phyloP scores from a whole-genome alignment of 1,140 invertebrate species.

The Drosophila repleta region DNA sequence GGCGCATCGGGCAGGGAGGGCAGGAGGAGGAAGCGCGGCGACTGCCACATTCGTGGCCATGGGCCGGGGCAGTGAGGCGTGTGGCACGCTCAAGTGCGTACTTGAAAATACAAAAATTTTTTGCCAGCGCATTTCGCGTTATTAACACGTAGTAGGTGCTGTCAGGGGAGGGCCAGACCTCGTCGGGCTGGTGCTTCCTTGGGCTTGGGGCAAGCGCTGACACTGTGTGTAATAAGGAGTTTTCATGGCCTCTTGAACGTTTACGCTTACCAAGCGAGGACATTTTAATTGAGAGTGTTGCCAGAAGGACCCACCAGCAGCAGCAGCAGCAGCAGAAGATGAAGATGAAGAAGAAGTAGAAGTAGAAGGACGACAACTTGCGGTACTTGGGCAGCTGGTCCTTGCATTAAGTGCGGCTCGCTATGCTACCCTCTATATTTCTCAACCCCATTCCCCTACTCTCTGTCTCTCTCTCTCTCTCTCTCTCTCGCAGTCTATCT shows the following conservation, averaged over 20 bases:
- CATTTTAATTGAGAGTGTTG: slow-evolving; percentile 82
- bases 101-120: slow-evolving; percentile 74
- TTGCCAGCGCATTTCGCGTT: slow-evolving; percentile 78
- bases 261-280: slow-evolving; percentile 81
- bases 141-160: slow-evolving; percentile 79
- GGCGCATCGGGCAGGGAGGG: too few relatives aligned
- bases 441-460: neutral
- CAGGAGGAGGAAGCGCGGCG: neutral
- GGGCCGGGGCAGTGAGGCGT: slow-evolving; percentile 63
- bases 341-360: slow-evolving; percentile 2
- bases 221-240: slow-evolving; percentile 80
- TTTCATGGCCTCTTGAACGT: slow-evolving; percentile 81
- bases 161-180: slow-evolving; percentile 14
- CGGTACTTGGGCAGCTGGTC: slow-evolving; percentile 75
- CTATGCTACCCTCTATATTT: slow-evolving; percentile 11
- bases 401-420: slow-evolving; percentile 65
- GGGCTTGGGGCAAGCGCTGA: slow-evolving; percentile 44
- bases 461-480: neutral
- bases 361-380: slow-evolving; percentile 36
- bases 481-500: neutral
- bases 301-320: slow-evolving; percentile 52
- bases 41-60: slow-evolving; percentile 1
- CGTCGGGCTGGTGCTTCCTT: slow-evolving; percentile 22
- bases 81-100: slow-evolving; percentile 62
- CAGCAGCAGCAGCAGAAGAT: neutral